Evolutionary conservation across 1,140 invertebrate species (phyloP), one percentile per base, ranked within the genome.

Genomic region (Saccostrea echinata): DNA sequence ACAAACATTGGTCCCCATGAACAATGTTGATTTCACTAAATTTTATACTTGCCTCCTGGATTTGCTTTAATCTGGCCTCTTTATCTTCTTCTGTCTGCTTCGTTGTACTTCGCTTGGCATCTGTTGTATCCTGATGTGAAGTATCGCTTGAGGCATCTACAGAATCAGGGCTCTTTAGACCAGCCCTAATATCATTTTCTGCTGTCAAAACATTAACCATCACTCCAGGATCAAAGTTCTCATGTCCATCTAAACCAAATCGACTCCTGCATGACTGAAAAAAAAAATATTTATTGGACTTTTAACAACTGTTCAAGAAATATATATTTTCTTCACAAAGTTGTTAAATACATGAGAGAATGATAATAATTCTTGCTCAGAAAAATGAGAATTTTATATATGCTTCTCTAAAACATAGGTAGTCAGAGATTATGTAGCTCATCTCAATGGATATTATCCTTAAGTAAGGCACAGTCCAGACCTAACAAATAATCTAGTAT

Each of bases 181-280:
- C 30, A 16, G 30, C 30, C 27, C 4, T 30, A 30, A 30, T 76
- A 13, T 76, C 24, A 33, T 12, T 12, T 12, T 13, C 27, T 30
- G 68, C 13, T 16, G 55, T 61, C 0, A 30, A 30, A 9, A 76
- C 68, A 30, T 27, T 13, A 18, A 33, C 27, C 24, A 76, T 76
- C 68, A 16, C 27, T 30, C 68, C 68, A 16, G 24, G 27, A 76
- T 76, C 68, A 76, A 30, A 76, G 33, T 76, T 76, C 2, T 30
- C 68, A 33, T 76, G 68, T 33, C 30, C 30, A 13, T 76, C 68
- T 16, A 76, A 11, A 24, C 68, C 68, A 76, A 76, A 76, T 16
- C 68, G 68, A 30, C 68, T 76, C 16, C 68, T 76, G 68, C 68
- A 76, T 76, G 68, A 24, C 68, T 76, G 3, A 71, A 11, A 76